Percentiles rank a stretch among this genome's conserved stretches.
phyloP scores from a whole-genome alignment of 2,888 invertebrate genomes.

The Gryllus longicercus region DNA sequence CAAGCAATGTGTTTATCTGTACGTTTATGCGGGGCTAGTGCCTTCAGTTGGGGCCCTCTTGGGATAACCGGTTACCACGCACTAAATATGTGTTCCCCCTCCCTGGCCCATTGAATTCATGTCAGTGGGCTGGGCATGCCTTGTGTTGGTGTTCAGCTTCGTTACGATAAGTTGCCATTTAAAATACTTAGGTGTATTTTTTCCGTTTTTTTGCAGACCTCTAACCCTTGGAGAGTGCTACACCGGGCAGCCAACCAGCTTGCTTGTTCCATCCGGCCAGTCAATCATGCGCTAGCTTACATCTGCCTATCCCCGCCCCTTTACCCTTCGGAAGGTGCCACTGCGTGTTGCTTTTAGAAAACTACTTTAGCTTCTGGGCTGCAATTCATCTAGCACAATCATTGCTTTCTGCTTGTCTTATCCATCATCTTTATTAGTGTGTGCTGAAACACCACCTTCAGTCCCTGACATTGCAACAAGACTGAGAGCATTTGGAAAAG shows the following conservation, averaged over 20 bases:
- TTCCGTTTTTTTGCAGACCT: conserved; percentile 39
- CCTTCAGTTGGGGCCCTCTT: neutral
- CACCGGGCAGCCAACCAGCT: conserved; percentile 47
- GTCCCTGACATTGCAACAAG: conserved; percentile 27
- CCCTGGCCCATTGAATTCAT: no score
- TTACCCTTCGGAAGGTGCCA: conserved; percentile 36
- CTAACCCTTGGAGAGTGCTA: conserved; percentile 39
- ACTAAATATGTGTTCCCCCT: neutral
- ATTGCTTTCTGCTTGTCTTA: conserved; percentile 30
- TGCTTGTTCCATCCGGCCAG: conserved; percentile 46
- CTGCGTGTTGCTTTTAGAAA: conserved; percentile 33
- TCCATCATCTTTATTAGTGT: conserved; percentile 31
- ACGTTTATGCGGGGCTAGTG: conserved; percentile 17
- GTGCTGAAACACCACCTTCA: conserved; percentile 21
- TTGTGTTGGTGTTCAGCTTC: neutral
- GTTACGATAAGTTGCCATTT: conserved; percentile 7
- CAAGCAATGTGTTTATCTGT: neutral
- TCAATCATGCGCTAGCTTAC: conserved; percentile 39
- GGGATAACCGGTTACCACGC: neutral
- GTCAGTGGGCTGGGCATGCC: neutral
- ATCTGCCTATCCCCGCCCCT: conserved; percentile 33
- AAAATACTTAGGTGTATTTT: conserved; percentile 30
- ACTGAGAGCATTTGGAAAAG: conserved; percentile 23
- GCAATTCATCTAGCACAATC: conserved; percentile 29
- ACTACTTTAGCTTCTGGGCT: conserved; percentile 33